phyloP scores from a whole-genome alignment of 2,888 invertebrate genomes.

The Ditylenchus weischeri region DNA sequence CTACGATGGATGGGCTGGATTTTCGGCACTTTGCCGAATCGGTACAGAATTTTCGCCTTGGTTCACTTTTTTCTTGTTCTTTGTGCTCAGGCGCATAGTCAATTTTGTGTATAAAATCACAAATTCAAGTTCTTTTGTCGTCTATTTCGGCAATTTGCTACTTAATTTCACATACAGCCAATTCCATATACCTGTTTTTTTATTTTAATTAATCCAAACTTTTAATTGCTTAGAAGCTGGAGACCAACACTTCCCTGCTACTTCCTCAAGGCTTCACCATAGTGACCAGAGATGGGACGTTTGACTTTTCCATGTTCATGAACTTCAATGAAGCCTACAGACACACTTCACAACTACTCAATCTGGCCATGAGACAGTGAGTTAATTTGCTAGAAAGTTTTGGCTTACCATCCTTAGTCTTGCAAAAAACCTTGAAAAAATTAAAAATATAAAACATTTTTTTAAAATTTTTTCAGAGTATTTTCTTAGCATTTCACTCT shows the following conservation, averaged over 20 bases:
- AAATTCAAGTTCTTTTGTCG: too few species aligned
- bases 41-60: background rate
- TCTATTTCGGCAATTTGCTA: too few species aligned
- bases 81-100: too few species aligned
- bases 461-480: too few species aligned
- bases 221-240: conserved; percentile 46
- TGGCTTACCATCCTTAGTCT: too few species aligned
- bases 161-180: too few species aligned
- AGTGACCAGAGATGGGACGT: conserved; percentile 60
- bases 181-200: too few species aligned
- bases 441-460: too few species aligned
- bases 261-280: conserved; percentile 52
- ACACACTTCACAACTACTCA: conserved; percentile 89
- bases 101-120: too few species aligned
- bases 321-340: conserved; percentile 83
- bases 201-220: background rate
- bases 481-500: too few species aligned
- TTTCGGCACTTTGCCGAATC: background rate
- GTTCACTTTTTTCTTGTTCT: too few species aligned
- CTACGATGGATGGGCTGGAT: background rate
- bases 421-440: too few species aligned
- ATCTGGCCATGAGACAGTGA: conserved; percentile 84
- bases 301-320: conserved; percentile 86
- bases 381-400: conserved; percentile 17
- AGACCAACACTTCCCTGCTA: conserved; percentile 48